Evolutionary conservation across 2,113 vertebrate genomes (phyloP).

Genomic region (Plecturocebus donacophilus): DNA sequence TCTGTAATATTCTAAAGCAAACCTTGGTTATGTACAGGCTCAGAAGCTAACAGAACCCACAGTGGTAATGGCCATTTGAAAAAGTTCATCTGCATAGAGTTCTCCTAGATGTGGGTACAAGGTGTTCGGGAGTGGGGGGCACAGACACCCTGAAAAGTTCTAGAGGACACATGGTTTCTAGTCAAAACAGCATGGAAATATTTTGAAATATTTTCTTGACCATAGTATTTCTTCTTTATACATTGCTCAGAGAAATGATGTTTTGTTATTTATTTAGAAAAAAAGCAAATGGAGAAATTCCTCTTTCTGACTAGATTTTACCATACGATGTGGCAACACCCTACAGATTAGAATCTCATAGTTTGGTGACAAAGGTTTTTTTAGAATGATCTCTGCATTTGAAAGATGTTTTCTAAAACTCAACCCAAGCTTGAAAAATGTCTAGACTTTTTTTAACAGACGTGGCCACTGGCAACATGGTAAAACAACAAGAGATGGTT

Average conservation of each 20-base stretch:
- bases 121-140: not conserved
- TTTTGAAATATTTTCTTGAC: constrained; percentile 57
- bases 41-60: not conserved
- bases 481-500: constrained; percentile 51
- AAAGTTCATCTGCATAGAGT: not conserved
- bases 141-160: constrained; percentile 39
- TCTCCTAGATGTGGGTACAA: not conserved
- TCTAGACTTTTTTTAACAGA: constrained; percentile 54
- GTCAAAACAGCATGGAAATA: constrained; percentile 32
- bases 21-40: not conserved
- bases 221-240: constrained; percentile 59
- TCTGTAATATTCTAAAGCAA: not conserved
- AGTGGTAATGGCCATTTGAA: not conserved
- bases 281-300: constrained; percentile 40
- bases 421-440: constrained; percentile 53
- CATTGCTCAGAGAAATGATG: constrained; percentile 17
- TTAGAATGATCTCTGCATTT: constrained; percentile 48
- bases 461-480: constrained; percentile 20
- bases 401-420: constrained; percentile 62
- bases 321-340: not conserved
- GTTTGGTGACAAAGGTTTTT: constrained; percentile 35
- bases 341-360: constrained; percentile 13
- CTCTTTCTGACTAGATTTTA: not conserved
- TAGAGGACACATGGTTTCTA: constrained; percentile 51
- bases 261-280: constrained; percentile 59